phyloP scores from a whole-genome alignment of 2,888 invertebrate genomes.

The Lathronympha strigana region DNA sequence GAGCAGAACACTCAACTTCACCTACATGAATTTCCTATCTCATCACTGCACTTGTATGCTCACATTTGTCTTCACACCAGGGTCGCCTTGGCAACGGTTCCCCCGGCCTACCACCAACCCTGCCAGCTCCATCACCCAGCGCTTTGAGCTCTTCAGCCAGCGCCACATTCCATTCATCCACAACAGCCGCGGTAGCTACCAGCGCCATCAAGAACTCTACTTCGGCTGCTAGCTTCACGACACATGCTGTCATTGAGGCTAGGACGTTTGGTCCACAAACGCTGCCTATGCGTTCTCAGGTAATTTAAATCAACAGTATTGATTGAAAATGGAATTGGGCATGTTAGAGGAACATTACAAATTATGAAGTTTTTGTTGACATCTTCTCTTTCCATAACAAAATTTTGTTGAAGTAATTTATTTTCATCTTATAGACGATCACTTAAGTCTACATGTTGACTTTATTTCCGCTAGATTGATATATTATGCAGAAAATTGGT shows the following conservation, averaged over 20 bases:
- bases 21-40: too few relatives aligned
- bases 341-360: too few relatives aligned
- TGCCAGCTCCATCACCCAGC: conserved; percentile 89
- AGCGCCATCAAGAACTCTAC: conserved; percentile 83
- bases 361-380: too few relatives aligned
- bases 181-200: conserved; percentile 61
- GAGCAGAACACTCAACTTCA: too few relatives aligned
- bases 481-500: too few relatives aligned
- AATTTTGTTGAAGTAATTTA: too few relatives aligned
- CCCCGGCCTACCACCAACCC: conserved; percentile 88
- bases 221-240: conserved; percentile 84
- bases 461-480: too few relatives aligned
- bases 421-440: too few relatives aligned
- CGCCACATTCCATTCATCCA: conserved; percentile 82
- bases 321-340: too few relatives aligned
- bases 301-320: conserved; percentile 49
- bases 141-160: conserved; percentile 86
- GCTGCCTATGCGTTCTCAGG: conserved; percentile 78
- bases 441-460: too few relatives aligned
- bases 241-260: conserved; percentile 77
- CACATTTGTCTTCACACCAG: too few relatives aligned
- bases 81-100: conserved; percentile 78
- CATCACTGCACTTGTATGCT: neutral
- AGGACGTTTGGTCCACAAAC: conserved; percentile 80
- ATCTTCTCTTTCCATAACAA: too few relatives aligned